These are phyloP conservation scores for Phalacrocorax carbo DNA, from an alignment of 2,113 vertebrate genomes.

Conservation along the genomic window DNA sequence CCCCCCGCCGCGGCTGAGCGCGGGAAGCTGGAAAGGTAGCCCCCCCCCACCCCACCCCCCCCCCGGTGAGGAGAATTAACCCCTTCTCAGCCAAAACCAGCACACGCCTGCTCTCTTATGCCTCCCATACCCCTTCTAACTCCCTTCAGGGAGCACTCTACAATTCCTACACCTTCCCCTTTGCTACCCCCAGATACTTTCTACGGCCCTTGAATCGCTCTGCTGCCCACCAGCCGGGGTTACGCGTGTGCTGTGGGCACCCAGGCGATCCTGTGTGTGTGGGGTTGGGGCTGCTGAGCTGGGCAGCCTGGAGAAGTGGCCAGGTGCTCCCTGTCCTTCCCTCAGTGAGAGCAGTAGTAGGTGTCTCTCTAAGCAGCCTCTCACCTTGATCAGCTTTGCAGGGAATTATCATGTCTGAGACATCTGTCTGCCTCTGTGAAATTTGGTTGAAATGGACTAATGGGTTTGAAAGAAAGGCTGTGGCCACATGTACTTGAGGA, in stretches of 20 bases:
- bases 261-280: rapidly evolving
- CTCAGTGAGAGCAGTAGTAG: neutral
- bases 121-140: neutral
- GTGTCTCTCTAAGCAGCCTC: neutral
- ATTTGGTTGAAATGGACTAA: neutral
- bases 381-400: neutral
- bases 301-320: neutral
- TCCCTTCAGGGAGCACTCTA: neutral
- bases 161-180: neutral
- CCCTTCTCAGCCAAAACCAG: too few species aligned
- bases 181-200: neutral
- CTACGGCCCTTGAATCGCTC: neutral
- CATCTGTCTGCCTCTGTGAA: neutral
- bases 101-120: neutral
- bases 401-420: neutral
- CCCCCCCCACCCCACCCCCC: too few species aligned
- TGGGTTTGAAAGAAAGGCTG: neutral
- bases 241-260: rapidly evolving
- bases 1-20: too few species aligned
- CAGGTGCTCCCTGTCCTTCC: neutral
- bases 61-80: too few species aligned
- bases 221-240: neutral
- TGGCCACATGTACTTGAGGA: neutral
- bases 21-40: too few species aligned
- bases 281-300: rapidly evolving